These are phyloP conservation scores for Melanotaenia nigrans DNA, from an alignment of 2,797 vertebrate genomes.

Conservation along the genomic window DNA sequence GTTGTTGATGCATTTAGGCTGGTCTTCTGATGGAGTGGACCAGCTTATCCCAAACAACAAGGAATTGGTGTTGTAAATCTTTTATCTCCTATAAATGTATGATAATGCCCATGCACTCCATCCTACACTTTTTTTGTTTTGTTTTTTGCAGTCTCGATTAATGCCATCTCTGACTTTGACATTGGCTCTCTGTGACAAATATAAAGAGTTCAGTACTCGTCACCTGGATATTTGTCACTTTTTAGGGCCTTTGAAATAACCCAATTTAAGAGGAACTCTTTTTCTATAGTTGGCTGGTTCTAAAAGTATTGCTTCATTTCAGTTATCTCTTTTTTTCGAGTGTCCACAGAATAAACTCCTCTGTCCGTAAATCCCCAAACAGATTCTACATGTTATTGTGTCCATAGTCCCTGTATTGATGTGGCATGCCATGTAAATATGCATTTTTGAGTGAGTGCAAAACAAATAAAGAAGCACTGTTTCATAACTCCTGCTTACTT, in stretches of 20 bases:
- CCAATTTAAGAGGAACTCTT: slow-evolving; percentile 61
- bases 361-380: slow-evolving; percentile 65
- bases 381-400: slow-evolving; percentile 83
- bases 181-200: slow-evolving; percentile 30
- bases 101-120: slow-evolving; percentile 44
- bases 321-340: slow-evolving; percentile 63
- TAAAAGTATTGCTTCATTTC: slow-evolving; percentile 66
- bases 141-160: slow-evolving; percentile 38
- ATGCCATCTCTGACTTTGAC: slow-evolving; percentile 23
- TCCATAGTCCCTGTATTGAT: slow-evolving; percentile 86
- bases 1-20: slow-evolving; percentile 54
- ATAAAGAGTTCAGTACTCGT: slow-evolving; percentile 43
- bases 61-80: slow-evolving; percentile 53
- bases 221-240: slow-evolving; percentile 61
- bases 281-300: slow-evolving; percentile 71
- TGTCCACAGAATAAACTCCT: slow-evolving; percentile 51
- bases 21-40: slow-evolving; percentile 41
- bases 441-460: slow-evolving; percentile 86
- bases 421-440: slow-evolving; percentile 91
- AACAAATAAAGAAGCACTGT: slow-evolving; percentile 87
- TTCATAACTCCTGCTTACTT: slow-evolving; percentile 75
- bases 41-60: slow-evolving; percentile 35
- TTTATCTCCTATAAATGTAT: slow-evolving; percentile 16
- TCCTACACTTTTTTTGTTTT: slow-evolving; percentile 38
- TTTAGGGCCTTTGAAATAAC: slow-evolving; percentile 66